Evolutionary conservation across 1,140 invertebrate genomes (phyloP), one percentile per base, ranked within the genome.

Genomic region (Hyles vespertilio): DNA sequence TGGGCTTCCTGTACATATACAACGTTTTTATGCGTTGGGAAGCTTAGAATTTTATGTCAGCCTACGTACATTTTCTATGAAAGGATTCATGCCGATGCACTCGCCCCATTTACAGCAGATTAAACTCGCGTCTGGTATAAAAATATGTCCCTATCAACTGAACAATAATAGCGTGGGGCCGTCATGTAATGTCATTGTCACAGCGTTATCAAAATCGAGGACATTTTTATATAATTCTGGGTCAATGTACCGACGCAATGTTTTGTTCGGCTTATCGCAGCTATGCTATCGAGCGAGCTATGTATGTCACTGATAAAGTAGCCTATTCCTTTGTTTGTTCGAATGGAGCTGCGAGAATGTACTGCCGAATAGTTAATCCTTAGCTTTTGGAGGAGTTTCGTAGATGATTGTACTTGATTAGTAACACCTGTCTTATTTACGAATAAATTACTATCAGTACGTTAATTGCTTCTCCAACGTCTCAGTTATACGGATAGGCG

Each of bases 211-310:
- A 76, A 61, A 78, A 81, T 81, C 68, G 82, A 81, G 77, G 71
- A 75, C 72, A 77, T 86, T 83, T 88, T 88, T 84, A 86, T 86
- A 84, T 87, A 86, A 87, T 84, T 82, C 70, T 89, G 86, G 86
- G 86, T 89, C 86, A 87, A 80, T 84, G 85, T 84, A 86, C 85
- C 80, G 79, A 77, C 66, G 62, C 74, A 76, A 75, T 86, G 83
- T 88, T 84, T 84, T 84, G 83, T 86, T 79, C 71, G 72, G 69
- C 74, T 84, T 87, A 88, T 89, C 83, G 69, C 60, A 47, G 64
- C 68, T 52, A 59, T 60, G 71, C 65, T 86, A 84, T 81, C 81
- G 69, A 71, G 61, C 57, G 53, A 59, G 78, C 77, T 85, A 87
- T 89, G 79, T 89, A 72, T 87, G 85, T 84, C 82, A 89, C 74